phyloP scores from a whole-genome alignment of 1,140 invertebrate genomes.

The Saccostrea cuccullata region DNA sequence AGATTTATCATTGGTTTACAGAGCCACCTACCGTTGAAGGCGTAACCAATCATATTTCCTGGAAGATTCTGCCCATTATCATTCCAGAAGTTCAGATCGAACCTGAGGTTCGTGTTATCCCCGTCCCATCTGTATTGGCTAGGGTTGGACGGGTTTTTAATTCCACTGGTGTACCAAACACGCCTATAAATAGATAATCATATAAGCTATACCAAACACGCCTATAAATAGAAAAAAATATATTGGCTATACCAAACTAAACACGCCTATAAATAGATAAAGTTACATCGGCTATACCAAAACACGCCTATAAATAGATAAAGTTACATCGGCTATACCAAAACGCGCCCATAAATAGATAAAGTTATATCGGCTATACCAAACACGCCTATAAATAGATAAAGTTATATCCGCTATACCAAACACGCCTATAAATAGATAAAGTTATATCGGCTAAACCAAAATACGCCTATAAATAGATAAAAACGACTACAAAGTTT shows the following conservation, averaged over 20 bases:
- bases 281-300: too few relatives aligned
- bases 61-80: neutral
- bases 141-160: neutral
- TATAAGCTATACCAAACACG: too few relatives aligned
- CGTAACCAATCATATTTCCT: constrained; percentile 36
- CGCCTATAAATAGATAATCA: neutral
- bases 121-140: constrained; percentile 39
- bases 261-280: neutral
- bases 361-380: too few relatives aligned
- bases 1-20: neutral
- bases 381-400: too few relatives aligned
- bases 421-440: too few relatives aligned
- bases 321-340: too few relatives aligned
- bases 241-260: constrained; percentile 41
- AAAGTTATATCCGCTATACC: neutral
- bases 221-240: too few relatives aligned
- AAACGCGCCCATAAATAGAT: too few relatives aligned
- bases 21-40: constrained; percentile 35
- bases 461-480: too few relatives aligned
- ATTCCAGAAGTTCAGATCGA: constrained; percentile 39
- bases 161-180: constrained; percentile 53
- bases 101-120: constrained; percentile 8
- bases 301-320: too few relatives aligned
- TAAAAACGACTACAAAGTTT: too few relatives aligned
- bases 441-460: too few relatives aligned